phyloP scores from a whole-genome alignment of 2,113 vertebrate genomes.

The Tamias sibiricus region DNA sequence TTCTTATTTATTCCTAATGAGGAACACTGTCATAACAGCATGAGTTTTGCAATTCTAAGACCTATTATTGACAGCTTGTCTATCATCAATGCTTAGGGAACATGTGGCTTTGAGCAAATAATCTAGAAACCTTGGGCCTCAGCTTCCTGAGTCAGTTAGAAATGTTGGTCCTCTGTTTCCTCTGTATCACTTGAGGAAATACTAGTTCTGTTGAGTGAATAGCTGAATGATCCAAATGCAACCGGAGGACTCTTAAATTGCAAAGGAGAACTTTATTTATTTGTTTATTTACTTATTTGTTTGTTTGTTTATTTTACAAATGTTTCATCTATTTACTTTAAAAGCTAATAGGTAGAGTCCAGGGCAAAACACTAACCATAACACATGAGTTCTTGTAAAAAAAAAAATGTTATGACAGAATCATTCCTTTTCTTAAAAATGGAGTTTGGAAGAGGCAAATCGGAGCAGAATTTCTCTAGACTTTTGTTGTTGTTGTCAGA shows the following conservation, averaged over 20 bases:
- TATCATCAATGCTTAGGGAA: background rate
- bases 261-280: background rate
- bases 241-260: background rate
- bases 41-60: background rate
- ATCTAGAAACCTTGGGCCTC: background rate
- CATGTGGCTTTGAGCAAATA: background rate
- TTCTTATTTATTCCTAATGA: background rate
- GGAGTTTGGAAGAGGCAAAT: background rate
- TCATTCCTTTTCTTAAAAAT: background rate
- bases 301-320: background rate
- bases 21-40: fast-evolving
- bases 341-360: background rate
- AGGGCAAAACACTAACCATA: background rate
- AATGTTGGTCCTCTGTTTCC: fast-evolving
- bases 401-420: background rate
- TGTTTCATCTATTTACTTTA: background rate
- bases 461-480: background rate
- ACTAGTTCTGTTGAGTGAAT: background rate
- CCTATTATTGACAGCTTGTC: background rate
- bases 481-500: background rate
- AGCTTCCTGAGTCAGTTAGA: background rate
- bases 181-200: background rate
- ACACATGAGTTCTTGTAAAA: background rate
- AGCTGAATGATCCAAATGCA: background rate
- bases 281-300: too few species aligned